phyloP scores from a whole-genome alignment of 2,797 vertebrate genomes.

The Perodicticus potto region DNA sequence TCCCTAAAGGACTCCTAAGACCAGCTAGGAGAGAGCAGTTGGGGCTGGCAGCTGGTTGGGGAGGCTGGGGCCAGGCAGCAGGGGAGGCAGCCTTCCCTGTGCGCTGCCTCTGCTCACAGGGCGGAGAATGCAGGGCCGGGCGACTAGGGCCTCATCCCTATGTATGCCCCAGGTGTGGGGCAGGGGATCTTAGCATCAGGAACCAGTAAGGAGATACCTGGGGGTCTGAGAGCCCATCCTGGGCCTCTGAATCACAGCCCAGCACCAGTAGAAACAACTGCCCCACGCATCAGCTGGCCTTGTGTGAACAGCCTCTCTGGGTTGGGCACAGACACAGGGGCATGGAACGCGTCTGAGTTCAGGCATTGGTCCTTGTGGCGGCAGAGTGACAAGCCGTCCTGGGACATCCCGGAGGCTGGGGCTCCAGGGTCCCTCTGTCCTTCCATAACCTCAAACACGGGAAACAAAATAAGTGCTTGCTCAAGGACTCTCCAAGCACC shows the following conservation, averaged over 20 bases:
- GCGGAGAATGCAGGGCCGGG: neutral
- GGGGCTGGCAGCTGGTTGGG: neutral
- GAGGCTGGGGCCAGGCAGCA: neutral
- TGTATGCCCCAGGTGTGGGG: neutral
- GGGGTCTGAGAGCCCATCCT: neutral
- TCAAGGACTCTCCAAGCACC: neutral
- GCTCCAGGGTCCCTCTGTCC: neutral
- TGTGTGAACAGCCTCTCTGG: neutral
- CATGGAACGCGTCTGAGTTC: too few species aligned
- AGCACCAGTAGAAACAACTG: rapidly evolving
- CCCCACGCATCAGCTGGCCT: neutral
- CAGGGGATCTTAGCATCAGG: neutral
- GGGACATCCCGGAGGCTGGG: neutral
- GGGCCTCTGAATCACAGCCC: neutral
- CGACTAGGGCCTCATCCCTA: neutral
- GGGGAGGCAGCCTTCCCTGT: neutral
- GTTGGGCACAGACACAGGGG: neutral
- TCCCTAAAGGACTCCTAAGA: neutral
- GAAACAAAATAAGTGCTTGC: neutral
- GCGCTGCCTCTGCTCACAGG: neutral
- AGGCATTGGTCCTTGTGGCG: too few species aligned
- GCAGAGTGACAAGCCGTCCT: neutral
- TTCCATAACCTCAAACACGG: neutral
- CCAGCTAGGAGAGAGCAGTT: neutral
- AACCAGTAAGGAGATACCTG: neutral